Evolutionary conservation across 2,888 invertebrate species (phyloP).

Genomic region (Thereva unica): DNA sequence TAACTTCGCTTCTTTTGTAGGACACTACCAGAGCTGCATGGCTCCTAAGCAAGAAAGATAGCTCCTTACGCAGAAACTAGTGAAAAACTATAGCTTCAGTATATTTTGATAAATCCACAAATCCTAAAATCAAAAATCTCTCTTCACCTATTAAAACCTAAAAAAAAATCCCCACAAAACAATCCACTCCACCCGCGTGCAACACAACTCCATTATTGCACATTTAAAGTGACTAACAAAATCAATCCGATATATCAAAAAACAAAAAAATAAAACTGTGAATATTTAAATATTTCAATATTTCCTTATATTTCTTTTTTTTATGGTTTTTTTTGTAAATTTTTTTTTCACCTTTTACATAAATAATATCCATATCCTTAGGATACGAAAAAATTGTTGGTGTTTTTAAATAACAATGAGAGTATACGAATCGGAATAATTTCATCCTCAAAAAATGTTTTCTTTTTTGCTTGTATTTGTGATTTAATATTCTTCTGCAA

Average conservation of each 20-base stretch:
- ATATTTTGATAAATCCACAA: no score
- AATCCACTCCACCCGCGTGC: no score
- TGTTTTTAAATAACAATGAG: conserved; percentile 37
- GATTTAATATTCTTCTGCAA: neutral
- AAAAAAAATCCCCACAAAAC: no score
- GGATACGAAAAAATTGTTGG: conserved; percentile 37
- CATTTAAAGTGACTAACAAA: neutral
- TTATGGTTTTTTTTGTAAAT: conserved; percentile 22
- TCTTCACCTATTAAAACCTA: no score
- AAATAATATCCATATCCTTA: conserved; percentile 38
- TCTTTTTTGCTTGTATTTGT: neutral
- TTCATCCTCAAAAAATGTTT: conserved; percentile 31
- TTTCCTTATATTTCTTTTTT: conserved; percentile 34
- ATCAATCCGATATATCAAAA: neutral
- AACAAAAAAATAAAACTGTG: conserved; percentile 24
- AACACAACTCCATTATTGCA: neutral
- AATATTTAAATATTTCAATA: conserved; percentile 30
- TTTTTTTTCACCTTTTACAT: conserved; percentile 29
- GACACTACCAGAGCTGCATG: no score
- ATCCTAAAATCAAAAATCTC: no score
- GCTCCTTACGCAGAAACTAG: no score
- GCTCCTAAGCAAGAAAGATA: no score
- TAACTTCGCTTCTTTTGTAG: no score
- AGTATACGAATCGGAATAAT: conserved; percentile 32
- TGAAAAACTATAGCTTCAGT: no score